Conservation (phyloP, 2,113 vertebrate genomes). For the Sturnus vulgaris region DNA sequence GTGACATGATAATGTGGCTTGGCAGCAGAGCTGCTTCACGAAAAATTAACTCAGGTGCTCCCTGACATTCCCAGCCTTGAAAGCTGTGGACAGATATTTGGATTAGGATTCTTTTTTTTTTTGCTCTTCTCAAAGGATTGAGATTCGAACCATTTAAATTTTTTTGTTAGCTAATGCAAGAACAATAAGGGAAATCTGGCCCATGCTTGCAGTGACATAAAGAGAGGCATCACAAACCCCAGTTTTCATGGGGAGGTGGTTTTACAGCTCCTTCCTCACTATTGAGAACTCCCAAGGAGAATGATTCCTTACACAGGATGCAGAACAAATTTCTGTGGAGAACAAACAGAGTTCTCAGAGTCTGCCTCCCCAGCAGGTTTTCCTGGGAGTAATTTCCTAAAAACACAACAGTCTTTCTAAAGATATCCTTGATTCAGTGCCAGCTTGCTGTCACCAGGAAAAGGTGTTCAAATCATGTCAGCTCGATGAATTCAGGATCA, state of each 20-base stretch:
- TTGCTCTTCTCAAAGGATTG: background rate
- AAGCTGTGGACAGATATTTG: background rate
- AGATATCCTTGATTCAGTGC: background rate
- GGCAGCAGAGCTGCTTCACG: background rate
- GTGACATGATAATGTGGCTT: fast-evolving
- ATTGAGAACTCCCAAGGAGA: background rate
- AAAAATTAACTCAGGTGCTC: background rate
- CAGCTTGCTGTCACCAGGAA: background rate
- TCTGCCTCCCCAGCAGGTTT: background rate
- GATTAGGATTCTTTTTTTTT: fast-evolving
- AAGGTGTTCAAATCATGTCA: background rate
- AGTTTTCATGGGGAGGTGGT: background rate
- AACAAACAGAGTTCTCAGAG: background rate
- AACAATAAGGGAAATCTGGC: background rate
- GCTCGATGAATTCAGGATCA: background rate
- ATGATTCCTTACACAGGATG: background rate
- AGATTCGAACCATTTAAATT: background rate
- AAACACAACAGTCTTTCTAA: background rate
- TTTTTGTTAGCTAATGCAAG: background rate
- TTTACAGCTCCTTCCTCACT: background rate
- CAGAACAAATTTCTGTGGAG: background rate
- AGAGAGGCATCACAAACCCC: background rate
- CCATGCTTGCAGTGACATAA: background rate
- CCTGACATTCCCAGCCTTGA: background rate
- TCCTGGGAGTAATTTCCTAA: background rate